Base-by-base conservation (phyloP, 2,797 vertebrate species). In the Gymnodraco acuticeps region DNA sequence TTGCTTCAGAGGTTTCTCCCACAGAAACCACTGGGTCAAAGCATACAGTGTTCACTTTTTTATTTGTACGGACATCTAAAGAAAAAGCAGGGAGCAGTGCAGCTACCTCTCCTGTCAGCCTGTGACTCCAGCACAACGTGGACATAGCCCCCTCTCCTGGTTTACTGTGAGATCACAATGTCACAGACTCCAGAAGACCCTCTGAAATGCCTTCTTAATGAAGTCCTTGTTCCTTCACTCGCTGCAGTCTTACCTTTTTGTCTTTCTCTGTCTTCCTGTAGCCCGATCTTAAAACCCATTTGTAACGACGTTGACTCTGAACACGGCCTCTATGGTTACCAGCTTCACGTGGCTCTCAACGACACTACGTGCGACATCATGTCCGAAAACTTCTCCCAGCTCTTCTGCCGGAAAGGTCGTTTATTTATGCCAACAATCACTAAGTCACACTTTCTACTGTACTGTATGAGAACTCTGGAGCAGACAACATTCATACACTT, bases 241-340 rank as follows among this genome's bases (percentile, higher is more conserved):
- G 11, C 13, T 15, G 4, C 16, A 13, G 3, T 33, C n/a, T 23
- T 2, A 3, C 14, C 50, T 63, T 73, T 43, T 11, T 11, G 43
- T 48, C 47, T 31, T 33, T 56, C 42, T 33, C 33, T 33, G n/a
- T n/a, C n/a, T n/a, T n/a, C n/a, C 72, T 97, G 97, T 55, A 91
- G 87, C 3, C 90, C 93, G 2, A 53, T 87, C 55, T 63, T 87
- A 70, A 81, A 70, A 31, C 86, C 95, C 4, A 47, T 92, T 19
- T 70, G 92, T 75, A 95, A 97, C 89, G 97, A 98, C 87, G 72
- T 95, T 83, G 96, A 95, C 84, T 93, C 95, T 0, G 93, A 96
- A 46, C 95, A 95, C 2, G 97, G 97, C 80, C 94, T 98, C 85
- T 96, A 96, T 86, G 95, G 93, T 79, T 99, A 97, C 91, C 87